A percentile compares a stretch with the other conserved stretches of the same genome.
Evolutionary conservation across 2,888 invertebrate species (phyloP).

Genomic region (Caenorhabditis drosophilae): DNA sequence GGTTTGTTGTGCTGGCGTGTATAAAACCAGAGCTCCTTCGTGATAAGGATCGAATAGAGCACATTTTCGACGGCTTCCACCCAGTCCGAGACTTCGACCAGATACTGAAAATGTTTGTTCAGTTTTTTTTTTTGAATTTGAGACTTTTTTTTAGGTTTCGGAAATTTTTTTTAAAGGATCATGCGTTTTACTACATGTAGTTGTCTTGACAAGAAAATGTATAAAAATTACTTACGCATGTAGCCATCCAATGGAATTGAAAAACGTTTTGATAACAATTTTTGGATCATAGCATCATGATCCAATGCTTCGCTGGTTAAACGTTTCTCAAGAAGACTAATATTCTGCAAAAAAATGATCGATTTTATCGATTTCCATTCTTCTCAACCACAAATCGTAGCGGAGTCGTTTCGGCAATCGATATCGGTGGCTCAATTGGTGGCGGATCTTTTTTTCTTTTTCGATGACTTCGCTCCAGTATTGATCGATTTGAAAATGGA

Average conservation of each 20-base stretch:
- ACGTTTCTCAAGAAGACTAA: constrained; percentile 20
- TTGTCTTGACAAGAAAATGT: not conserved
- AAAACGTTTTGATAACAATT: constrained; percentile 59
- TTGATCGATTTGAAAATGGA: constrained; percentile 16
- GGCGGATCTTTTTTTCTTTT: constrained; percentile 20
- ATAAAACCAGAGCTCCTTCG: constrained; percentile 77
- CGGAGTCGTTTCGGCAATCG: constrained; percentile 28
- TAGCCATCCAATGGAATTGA: constrained; percentile 66
- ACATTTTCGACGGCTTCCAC: constrained; percentile 47
- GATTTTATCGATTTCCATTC: not conserved
- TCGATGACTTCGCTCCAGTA: constrained; percentile 7
- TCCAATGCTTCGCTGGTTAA: constrained; percentile 29
- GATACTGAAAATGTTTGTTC: constrained; percentile 52
- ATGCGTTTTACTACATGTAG: not conserved
- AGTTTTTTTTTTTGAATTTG: too few species aligned
- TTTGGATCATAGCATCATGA: constrained; percentile 61
- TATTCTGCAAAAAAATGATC: constrained; percentile 4
- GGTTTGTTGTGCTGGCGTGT: constrained; percentile 80
- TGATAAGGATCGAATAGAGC: constrained; percentile 66
- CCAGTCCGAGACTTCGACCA: constrained; percentile 59
- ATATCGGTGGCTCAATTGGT: constrained; percentile 32
- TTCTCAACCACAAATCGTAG: constrained; percentile 14
- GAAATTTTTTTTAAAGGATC: constrained; percentile 2
- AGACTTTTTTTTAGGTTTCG: not conserved
- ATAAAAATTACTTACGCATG: constrained; percentile 46